phyloP scores from a whole-genome alignment of 2,888 invertebrate species.

The Drosophila subquinaria region DNA sequence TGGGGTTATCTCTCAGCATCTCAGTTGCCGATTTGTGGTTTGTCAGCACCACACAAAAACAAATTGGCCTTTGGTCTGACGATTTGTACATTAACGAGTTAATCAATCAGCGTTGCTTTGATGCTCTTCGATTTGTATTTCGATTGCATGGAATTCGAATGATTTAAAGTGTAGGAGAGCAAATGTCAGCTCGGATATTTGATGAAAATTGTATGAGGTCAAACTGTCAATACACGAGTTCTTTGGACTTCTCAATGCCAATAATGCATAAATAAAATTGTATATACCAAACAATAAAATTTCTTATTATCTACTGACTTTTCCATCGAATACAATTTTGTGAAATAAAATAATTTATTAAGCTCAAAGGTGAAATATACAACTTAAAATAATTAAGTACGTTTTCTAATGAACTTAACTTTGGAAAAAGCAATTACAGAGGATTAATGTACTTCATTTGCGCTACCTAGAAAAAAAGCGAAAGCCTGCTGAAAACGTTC shows the following conservation, averaged over 20 bases:
- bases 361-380: too few relatives aligned
- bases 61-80: slow-evolving; percentile 26
- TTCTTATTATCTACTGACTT: too few relatives aligned
- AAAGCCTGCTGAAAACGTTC: background rate
- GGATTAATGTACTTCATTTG: background rate
- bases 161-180: background rate
- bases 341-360: too few relatives aligned
- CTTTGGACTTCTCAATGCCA: background rate
- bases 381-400: too few relatives aligned
- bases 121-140: slow-evolving; percentile 21
- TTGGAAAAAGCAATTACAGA: background rate
- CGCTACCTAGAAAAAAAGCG: background rate
- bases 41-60: slow-evolving; percentile 16
- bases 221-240: background rate
- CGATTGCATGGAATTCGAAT: background rate
- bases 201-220: background rate
- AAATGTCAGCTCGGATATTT: background rate
- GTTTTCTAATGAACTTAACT: background rate
- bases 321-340: too few relatives aligned
- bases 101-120: slow-evolving; percentile 36
- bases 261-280: background rate
- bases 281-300: too few relatives aligned
- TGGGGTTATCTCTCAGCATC: background rate
- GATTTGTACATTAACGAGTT: slow-evolving; percentile 26
- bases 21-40: slow-evolving; percentile 30